Percentiles rank a stretch among this genome's conserved stretches.
These are phyloP conservation scores for Crotalus tigris DNA, from an alignment of 2,113 vertebrate species.

Conservation along the genomic window DNA sequence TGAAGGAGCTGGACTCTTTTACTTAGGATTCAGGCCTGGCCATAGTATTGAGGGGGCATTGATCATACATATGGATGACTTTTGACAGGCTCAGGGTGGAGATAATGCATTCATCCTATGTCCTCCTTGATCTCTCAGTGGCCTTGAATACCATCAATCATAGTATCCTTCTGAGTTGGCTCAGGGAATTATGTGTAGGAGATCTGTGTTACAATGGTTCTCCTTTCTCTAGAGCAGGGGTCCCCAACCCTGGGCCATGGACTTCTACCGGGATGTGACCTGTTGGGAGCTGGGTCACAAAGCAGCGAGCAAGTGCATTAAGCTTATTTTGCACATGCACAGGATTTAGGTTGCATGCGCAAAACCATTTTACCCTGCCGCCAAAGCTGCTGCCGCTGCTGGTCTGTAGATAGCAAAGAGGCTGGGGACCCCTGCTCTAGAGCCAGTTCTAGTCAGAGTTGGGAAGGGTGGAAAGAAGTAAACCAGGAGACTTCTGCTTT, in stretches of 20 bases:
- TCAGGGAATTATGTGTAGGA: not conserved
- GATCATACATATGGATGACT: not conserved
- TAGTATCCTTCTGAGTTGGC: not conserved
- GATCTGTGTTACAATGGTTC: not conserved
- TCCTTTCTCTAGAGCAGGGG: not conserved
- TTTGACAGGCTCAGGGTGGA: not conserved
- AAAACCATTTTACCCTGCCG: not conserved
- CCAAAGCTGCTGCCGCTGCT: too few species aligned
- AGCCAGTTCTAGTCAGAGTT: not conserved
- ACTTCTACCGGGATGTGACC: not conserved
- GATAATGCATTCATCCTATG: not conserved
- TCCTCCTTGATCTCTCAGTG: not conserved
- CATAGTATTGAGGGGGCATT: not conserved
- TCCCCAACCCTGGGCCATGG: not conserved
- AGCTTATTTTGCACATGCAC: not conserved
- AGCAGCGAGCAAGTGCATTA: not conserved
- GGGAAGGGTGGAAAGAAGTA: not conserved
- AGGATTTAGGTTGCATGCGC: not conserved
- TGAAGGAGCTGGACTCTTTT: not conserved
- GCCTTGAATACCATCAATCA: not conserved
- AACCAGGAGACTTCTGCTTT: not conserved
- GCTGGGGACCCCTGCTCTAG: not conserved
- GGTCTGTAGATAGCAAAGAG: too few species aligned
- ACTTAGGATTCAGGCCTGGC: not conserved
- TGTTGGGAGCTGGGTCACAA: not conserved